Evolutionary conservation across 2,797 vertebrate genomes (phyloP).

Genomic region (Anguilla marmorata): DNA sequence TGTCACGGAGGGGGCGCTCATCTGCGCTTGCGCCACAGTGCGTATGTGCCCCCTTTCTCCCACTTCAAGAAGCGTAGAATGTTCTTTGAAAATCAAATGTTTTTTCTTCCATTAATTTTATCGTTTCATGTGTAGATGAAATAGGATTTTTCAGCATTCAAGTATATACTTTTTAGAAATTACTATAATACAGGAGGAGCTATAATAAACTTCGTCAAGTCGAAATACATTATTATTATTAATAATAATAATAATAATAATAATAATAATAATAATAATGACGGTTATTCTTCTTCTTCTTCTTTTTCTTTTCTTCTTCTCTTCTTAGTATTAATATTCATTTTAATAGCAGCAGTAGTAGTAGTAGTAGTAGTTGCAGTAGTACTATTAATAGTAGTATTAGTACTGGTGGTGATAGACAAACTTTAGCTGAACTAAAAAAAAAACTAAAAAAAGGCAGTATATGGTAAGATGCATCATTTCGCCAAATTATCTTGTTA

Average conservation of each 20-base stretch:
- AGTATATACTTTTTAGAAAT: not conserved
- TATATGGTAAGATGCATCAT: too few relatives aligned
- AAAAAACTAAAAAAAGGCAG: too few relatives aligned
- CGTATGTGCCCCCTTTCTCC: constrained; percentile 4
- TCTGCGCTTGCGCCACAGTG: constrained; percentile 34
- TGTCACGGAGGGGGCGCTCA: constrained; percentile 26
- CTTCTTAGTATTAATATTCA: not conserved
- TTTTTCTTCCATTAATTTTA: not conserved
- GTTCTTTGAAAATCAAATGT: constrained; percentile 20
- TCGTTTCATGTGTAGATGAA: not conserved
- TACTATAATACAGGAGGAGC: not conserved
- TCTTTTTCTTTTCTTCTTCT: too few relatives aligned
- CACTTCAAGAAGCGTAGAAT: constrained; percentile 9
- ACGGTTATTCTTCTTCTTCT: too few relatives aligned
- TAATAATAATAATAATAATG: not conserved
- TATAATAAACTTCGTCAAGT: not conserved
- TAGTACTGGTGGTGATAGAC: not conserved
- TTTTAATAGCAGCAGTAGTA: not conserved
- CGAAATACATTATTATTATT: not conserved
- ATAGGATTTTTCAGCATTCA: not conserved
- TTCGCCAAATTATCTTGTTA: not conserved
- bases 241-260: not conserved
- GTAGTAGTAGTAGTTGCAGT: not conserved
- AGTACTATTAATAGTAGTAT: not conserved
- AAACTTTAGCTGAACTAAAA: too few relatives aligned